Conservation (phyloP, 2,888 invertebrate species). For the Pandemis heparana region DNA sequence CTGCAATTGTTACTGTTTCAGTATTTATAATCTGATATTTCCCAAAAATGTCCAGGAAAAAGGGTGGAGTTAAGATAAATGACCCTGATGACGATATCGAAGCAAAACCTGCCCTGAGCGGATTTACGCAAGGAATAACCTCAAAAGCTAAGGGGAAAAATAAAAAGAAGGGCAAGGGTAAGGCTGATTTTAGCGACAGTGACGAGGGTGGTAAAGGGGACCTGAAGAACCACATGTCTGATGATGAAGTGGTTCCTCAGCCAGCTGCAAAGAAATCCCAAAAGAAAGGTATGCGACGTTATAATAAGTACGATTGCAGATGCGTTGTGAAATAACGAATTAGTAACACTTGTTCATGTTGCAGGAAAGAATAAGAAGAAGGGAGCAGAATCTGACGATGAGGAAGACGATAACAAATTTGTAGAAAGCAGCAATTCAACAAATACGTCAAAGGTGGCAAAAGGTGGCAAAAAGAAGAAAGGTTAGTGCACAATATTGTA, state of each 20-base stretch:
- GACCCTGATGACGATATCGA: slow-evolving; percentile 84
- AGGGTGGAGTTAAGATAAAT: slow-evolving; percentile 85
- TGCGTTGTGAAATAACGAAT: slow-evolving; percentile 11
- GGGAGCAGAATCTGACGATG: slow-evolving; percentile 73
- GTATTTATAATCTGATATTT: slow-evolving; percentile 38
- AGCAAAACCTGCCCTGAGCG: slow-evolving; percentile 65
- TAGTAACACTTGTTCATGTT: slow-evolving; percentile 39
- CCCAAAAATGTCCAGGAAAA: slow-evolving; percentile 85
- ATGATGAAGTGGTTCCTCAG: slow-evolving; percentile 75
- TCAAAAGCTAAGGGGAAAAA: slow-evolving; percentile 82
- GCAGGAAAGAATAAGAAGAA: slow-evolving; percentile 79
- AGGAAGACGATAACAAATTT: slow-evolving; percentile 74
- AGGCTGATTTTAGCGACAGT: slow-evolving; percentile 78
- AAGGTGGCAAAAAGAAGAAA: slow-evolving; percentile 78
- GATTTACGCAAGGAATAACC: slow-evolving; percentile 74
- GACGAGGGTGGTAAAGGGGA: slow-evolving; percentile 69
- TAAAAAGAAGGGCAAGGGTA: slow-evolving; percentile 80
- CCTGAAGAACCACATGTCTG: slow-evolving; percentile 64
- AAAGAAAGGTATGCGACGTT: slow-evolving; percentile 77
- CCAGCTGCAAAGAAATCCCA: slow-evolving; percentile 78
- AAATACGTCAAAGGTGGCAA: slow-evolving; percentile 61
- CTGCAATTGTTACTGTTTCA: not conserved
- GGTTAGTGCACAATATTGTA: slow-evolving; percentile 55
- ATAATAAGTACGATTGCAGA: not conserved
- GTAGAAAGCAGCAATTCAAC: slow-evolving; percentile 64